phyloP scores from a whole-genome alignment of 2,113 vertebrate genomes.

The Rhabdomys dilectus region DNA sequence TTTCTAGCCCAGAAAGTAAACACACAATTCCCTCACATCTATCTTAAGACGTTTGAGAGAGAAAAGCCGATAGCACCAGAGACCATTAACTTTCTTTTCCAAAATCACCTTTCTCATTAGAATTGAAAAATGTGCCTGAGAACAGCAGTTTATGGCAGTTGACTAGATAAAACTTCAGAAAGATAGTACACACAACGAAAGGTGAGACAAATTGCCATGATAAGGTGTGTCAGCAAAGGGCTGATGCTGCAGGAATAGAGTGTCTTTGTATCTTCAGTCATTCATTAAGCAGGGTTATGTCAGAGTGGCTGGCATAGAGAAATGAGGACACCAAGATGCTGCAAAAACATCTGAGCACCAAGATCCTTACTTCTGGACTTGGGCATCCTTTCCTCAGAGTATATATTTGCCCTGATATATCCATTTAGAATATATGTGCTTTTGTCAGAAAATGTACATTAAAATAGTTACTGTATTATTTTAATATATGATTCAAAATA shows the following conservation, averaged over 20 bases:
- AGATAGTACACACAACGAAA: constrained; percentile 72
- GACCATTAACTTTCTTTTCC: constrained; percentile 76
- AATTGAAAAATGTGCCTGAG: constrained; percentile 81
- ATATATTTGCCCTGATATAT: not conserved
- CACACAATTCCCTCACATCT: not conserved
- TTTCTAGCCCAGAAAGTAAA: constrained; percentile 30
- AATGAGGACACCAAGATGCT: not conserved
- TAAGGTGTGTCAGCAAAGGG: constrained; percentile 75
- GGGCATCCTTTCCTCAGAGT: not conserved
- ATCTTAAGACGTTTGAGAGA: constrained; percentile 36
- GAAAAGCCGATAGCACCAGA: constrained; percentile 49
- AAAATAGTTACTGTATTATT: not conserved
- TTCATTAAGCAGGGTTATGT: constrained; percentile 74
- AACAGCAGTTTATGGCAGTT: constrained; percentile 75
- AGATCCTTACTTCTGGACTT: not conserved
- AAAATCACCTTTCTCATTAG: constrained; percentile 84
- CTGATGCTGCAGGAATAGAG: constrained; percentile 73
- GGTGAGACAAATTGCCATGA: constrained; percentile 79
- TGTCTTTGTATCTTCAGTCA: constrained; percentile 60
- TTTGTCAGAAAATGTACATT: not conserved
- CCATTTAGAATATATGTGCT: not conserved
- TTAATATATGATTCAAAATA: not conserved
- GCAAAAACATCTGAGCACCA: not conserved
- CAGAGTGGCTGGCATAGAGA: constrained; percentile 38
- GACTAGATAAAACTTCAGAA: constrained; percentile 80